phyloP scores from a whole-genome alignment of 2,888 invertebrate genomes.

The Tanytarsus gracilentus region DNA sequence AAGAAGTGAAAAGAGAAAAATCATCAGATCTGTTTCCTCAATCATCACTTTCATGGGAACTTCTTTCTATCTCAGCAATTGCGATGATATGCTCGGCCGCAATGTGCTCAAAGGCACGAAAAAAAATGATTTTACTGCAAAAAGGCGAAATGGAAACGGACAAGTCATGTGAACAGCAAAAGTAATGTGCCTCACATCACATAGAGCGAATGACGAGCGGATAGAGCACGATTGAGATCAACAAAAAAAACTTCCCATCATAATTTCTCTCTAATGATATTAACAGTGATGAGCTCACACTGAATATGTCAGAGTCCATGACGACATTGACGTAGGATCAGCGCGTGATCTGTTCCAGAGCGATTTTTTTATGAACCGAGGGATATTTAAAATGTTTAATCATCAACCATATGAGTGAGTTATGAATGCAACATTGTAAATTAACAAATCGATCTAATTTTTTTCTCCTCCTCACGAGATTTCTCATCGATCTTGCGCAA shows the following conservation, averaged over 20 bases:
- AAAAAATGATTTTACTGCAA: background rate
- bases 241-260: too few relatives aligned
- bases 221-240: background rate
- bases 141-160: background rate
- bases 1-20: background rate
- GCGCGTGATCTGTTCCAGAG: constrained; percentile 9
- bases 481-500: background rate
- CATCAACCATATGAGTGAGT: too few relatives aligned
- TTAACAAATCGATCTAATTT: too few relatives aligned
- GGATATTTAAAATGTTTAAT: too few relatives aligned
- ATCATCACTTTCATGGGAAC: constrained; percentile 23
- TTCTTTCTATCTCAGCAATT: background rate
- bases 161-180: constrained; percentile 14
- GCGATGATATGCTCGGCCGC: background rate
- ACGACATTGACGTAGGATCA: too few relatives aligned
- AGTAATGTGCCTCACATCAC: background rate
- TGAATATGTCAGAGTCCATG: too few relatives aligned
- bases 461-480: background rate
- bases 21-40: constrained; percentile 19
- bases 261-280: too few relatives aligned
- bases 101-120: background rate
- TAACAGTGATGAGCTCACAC: too few relatives aligned
- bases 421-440: too few relatives aligned
- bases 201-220: too few relatives aligned
- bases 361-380: too few relatives aligned